Evolutionary conservation across 2,888 invertebrate species (phyloP), one percentile per base, ranked within the genome.

Genomic region (Abrostola tripartita): DNA sequence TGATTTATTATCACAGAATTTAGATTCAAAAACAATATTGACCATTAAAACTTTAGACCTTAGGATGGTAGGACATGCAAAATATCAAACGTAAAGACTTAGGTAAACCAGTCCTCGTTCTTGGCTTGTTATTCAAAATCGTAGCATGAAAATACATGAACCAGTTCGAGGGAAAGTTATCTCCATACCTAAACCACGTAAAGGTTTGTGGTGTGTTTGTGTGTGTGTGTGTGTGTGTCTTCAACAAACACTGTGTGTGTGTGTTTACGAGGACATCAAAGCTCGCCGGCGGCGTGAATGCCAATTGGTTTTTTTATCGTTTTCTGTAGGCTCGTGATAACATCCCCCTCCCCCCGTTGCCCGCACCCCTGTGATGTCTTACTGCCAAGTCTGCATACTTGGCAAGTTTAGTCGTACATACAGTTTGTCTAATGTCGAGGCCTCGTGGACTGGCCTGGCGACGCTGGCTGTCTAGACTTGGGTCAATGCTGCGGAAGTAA

Each of bases 291-390:
- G 68, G 73, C 78, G 79, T 85, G 87, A 88, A 89, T 89, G 90
- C 86, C 90, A 90, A 90, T 91, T 88, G 90, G 87, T 87, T 91
- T 91, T 84, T 91, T 90, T 90, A 90, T 90, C 88, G 90, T 89
- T 89, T 88, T 88, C 85, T 85, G 82, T 85, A 87, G 86, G 83
- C 84, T 81, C 79, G 81, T 81, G 83, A 83, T 82, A 76, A 71
- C 79, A 71, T 64, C 63, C 64, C 67, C 60, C 52, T 59, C 54
- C 54, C 61, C 12, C 49, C 53, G 38, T 42, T 12, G 11, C 10
- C 14, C 52, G 14, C 44, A 8, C n/a, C 63, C 62, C 50, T 53
- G 14, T 47, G 61, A 59, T 62, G 50, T 72, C 67, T 67, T 65
- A 63, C 61, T 65, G 68, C 71, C 70, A 68, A 69, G 71, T 63